Evolutionary conservation across 2,888 invertebrate genomes (phyloP).

Genomic region (Dastarcus helophoroides): DNA sequence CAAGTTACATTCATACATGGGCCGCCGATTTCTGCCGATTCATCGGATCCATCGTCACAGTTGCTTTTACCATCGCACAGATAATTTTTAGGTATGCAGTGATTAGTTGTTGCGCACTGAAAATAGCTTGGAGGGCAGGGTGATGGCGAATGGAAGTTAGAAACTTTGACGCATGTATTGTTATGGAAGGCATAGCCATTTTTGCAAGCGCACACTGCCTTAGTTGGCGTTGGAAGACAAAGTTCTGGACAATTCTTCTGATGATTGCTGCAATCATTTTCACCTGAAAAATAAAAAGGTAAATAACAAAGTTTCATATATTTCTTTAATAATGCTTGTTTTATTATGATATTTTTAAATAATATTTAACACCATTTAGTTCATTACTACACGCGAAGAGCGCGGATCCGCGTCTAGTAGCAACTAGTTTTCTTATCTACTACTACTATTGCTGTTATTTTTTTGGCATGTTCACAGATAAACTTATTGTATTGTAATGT

Average conservation of each 20-base stretch:
- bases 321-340: neutral
- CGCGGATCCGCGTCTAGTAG: too few species aligned
- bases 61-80: constrained; percentile 67
- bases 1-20: constrained; percentile 43
- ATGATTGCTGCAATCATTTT: constrained; percentile 32
- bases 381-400: too few species aligned
- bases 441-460: too few species aligned
- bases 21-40: constrained; percentile 49
- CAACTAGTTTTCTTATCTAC: too few species aligned
- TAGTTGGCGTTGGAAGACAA: constrained; percentile 52
- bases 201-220: constrained; percentile 48
- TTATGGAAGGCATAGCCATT: constrained; percentile 44
- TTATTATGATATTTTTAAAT: too few species aligned
- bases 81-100: constrained; percentile 57
- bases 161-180: constrained; percentile 24
- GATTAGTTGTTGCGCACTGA: constrained; percentile 26
- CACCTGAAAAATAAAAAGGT: constrained; percentile 26
- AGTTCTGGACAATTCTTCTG: constrained; percentile 52
- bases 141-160: constrained; percentile 27
- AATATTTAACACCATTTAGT: too few species aligned
- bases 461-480: too few species aligned
- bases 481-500: too few species aligned
- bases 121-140: constrained; percentile 31
- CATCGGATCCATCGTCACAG: constrained; percentile 66
- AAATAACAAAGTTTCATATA: neutral